Evolutionary conservation across 2,888 invertebrate species (phyloP), one percentile per base, ranked within the genome.

Genomic region (Isotomurus palustris): DNA sequence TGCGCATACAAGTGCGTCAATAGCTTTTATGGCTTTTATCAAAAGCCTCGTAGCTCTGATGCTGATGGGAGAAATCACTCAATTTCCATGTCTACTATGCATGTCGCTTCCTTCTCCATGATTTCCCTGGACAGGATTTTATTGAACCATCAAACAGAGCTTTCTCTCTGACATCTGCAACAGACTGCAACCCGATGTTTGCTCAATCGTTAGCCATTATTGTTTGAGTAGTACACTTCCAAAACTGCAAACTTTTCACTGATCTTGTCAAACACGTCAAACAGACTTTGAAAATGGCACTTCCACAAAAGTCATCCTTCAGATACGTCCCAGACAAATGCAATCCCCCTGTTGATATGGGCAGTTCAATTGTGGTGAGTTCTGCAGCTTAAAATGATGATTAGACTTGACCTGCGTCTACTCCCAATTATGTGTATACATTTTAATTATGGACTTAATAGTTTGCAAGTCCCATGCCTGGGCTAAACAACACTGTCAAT

Each of bases 381-480:
- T 32, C 10, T 10, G 12, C 19, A 17, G 43, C 43, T 24, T n/a
- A n/a, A 32, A 32, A 40, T 22, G n/a, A n/a, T n/a, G n/a, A n/a
- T n/a, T n/a, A n/a, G n/a, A n/a, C n/a, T n/a, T n/a, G n/a, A n/a
- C n/a, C n/a, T n/a, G n/a, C n/a, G n/a, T n/a, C n/a, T n/a, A n/a
- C n/a, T n/a, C n/a, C n/a, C n/a, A n/a, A n/a, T n/a, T n/a, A n/a
- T n/a, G n/a, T n/a, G n/a, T n/a, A n/a, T n/a, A n/a, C 17, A n/a
- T n/a, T n/a, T n/a, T 32, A 10, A 36, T 36, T 10, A 35, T 10
- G 49, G 2, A 28, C 50, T 19, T 29, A 36, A 8, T 22, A 69
- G 68, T 69, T 69, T 64, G 63, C 66, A 32, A 60, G 65, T 19
- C 40, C 69, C 2, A 61, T 69, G 36, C 70, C 70, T 10, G 68